A percentile compares a stretch with the other conserved stretches of the same genome.
Evolutionary conservation across 2,888 invertebrate genomes (phyloP).

Genomic region (Cephus runcator): DNA sequence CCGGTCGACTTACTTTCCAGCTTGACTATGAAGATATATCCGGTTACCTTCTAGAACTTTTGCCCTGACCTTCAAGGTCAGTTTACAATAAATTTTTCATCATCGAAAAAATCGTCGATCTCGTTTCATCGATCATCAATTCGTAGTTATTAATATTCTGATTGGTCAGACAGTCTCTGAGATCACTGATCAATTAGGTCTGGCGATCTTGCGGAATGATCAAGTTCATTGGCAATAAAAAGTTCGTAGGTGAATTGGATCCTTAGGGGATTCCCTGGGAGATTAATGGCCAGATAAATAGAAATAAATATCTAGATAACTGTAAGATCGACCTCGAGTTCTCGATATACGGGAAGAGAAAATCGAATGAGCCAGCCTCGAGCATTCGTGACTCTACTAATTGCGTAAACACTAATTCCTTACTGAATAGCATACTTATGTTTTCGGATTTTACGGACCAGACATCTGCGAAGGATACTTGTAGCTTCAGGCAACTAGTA

Average conservation of each 20-base stretch:
- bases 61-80: not conserved
- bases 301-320: not conserved
- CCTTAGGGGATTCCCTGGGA: not conserved
- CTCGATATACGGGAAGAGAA: not conserved
- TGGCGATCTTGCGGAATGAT: not conserved
- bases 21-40: no score
- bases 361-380: not conserved
- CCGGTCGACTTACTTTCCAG: not conserved
- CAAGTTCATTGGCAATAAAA: not conserved
- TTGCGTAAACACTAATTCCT: not conserved
- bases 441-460: not conserved
- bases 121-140: not conserved
- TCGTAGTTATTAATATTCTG: not conserved
- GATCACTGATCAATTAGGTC: not conserved
- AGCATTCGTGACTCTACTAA: not conserved
- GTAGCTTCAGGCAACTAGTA: not conserved
- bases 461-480: not conserved
- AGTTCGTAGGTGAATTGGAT: not conserved
- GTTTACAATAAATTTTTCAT: not conserved
- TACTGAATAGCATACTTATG: not conserved
- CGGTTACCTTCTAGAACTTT: not conserved
- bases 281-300: not conserved
- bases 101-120: not conserved
- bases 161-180: not conserved
- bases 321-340: not conserved